Conservation (phyloP, 2,113 vertebrate species). For the Cervus canadensis region DNA sequence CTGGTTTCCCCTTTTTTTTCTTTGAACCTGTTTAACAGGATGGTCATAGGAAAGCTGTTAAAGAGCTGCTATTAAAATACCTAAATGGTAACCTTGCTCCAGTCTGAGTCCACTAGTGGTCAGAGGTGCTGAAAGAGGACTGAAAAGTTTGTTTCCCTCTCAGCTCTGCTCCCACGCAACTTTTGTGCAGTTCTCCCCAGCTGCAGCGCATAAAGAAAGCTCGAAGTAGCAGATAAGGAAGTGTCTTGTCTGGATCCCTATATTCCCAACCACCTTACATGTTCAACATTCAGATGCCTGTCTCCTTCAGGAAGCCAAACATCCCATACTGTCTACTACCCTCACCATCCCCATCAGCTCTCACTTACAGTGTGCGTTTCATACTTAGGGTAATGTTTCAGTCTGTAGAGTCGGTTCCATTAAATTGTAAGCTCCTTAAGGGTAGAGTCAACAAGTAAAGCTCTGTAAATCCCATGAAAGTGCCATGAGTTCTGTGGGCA, state of each 20-base stretch:
- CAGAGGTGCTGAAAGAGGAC: not conserved
- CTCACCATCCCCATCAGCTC: not conserved
- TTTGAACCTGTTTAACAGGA: not conserved
- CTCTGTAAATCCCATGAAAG: slow-evolving; percentile 24
- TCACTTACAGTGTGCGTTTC: not conserved
- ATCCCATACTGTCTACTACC: not conserved
- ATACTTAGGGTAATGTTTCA: not conserved
- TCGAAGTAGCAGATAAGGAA: not conserved
- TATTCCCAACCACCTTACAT: not conserved
- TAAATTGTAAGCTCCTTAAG: slow-evolving; percentile 61
- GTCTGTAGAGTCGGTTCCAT: not conserved
- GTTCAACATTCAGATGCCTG: not conserved
- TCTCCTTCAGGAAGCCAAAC: not conserved
- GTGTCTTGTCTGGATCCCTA: not conserved
- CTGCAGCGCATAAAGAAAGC: not conserved
- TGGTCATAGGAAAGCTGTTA: not conserved
- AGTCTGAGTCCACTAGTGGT: not conserved
- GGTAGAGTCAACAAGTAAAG: slow-evolving; percentile 39
- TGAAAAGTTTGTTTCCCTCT: not conserved
- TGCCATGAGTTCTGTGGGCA: not conserved
- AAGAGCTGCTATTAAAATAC: not conserved
- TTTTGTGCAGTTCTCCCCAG: not conserved
- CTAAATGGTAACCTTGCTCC: not conserved
- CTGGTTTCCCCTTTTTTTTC: not conserved
- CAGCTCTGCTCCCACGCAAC: not conserved